phyloP scores from a whole-genome alignment of 2,113 vertebrate species.

The Tetrax tetrax region DNA sequence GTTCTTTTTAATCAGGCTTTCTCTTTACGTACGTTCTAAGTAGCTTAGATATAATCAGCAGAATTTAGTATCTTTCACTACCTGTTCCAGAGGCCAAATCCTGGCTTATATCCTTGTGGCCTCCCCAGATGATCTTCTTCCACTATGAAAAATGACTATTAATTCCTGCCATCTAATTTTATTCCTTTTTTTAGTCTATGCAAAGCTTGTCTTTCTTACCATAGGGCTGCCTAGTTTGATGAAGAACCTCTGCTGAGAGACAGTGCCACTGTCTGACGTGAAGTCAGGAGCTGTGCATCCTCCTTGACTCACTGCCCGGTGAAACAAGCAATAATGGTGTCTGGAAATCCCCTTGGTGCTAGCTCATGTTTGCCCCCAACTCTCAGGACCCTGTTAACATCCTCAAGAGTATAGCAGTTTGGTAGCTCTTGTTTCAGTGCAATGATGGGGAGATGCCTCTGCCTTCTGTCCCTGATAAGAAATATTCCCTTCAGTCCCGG shows the following conservation, averaged over 20 bases:
- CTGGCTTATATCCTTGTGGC: background rate
- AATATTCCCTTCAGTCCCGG: background rate
- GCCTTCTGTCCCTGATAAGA: background rate
- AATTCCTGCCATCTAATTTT: background rate
- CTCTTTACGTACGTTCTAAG: background rate
- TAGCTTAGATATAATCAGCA: background rate
- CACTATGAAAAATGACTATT: background rate
- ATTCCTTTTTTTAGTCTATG: background rate
- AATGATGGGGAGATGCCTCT: background rate
- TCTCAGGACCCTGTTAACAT: background rate
- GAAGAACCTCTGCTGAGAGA: background rate
- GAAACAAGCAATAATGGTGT: rapidly evolving
- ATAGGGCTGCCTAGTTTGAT: background rate
- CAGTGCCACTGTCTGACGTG: background rate
- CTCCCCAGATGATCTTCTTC: background rate
- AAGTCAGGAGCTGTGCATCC: background rate
- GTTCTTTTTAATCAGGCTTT: background rate
- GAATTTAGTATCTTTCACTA: background rate
- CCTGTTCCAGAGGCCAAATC: background rate
- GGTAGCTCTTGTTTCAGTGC: background rate
- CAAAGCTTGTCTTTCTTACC: background rate
- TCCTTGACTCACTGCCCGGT: background rate
- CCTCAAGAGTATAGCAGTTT: background rate
- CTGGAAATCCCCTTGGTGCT: background rate
- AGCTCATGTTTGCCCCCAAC: background rate